phyloP scores from a whole-genome alignment of 2,888 invertebrate species.

The Dinocampus coccinellae region DNA sequence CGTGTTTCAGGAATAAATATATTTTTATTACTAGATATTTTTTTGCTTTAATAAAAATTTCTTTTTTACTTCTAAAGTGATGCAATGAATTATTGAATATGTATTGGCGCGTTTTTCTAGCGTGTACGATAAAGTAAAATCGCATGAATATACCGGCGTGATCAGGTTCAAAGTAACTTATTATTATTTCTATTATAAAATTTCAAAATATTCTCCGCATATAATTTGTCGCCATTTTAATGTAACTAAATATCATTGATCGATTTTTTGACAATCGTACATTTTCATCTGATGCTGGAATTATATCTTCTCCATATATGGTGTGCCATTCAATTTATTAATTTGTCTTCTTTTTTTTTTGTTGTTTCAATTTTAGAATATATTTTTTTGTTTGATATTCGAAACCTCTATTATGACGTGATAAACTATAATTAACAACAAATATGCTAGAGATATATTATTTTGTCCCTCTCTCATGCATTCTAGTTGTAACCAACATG shows the following conservation, averaged over 20 bases:
- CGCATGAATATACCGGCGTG: constrained; percentile 11
- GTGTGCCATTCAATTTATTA: not conserved
- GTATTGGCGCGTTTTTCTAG: constrained; percentile 20
- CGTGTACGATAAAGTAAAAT: not conserved
- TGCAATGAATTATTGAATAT: not conserved
- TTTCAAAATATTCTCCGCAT: too few relatives aligned
- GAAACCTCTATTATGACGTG: not conserved
- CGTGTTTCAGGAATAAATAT: not conserved
- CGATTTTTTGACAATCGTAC: not conserved
- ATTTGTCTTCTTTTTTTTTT: not conserved
- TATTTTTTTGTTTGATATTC: not conserved
- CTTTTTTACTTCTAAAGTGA: constrained; percentile 1
- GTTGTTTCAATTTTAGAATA: not conserved
- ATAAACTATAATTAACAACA: too few relatives aligned
- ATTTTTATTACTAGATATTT: not conserved
- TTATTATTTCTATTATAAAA: not conserved
- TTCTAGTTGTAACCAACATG: constrained; percentile 47
- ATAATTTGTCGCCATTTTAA: not conserved
- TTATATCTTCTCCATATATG: constrained; percentile 26
- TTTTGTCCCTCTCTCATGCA: constrained; percentile 40
- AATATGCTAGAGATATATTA: not conserved
- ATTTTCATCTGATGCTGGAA: not conserved
- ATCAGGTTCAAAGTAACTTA: too few relatives aligned
- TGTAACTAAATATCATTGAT: not conserved
- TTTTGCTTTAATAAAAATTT: not conserved